phyloP scores from a whole-genome alignment of 2,113 vertebrate genomes.

The Muscicapa adusta region DNA sequence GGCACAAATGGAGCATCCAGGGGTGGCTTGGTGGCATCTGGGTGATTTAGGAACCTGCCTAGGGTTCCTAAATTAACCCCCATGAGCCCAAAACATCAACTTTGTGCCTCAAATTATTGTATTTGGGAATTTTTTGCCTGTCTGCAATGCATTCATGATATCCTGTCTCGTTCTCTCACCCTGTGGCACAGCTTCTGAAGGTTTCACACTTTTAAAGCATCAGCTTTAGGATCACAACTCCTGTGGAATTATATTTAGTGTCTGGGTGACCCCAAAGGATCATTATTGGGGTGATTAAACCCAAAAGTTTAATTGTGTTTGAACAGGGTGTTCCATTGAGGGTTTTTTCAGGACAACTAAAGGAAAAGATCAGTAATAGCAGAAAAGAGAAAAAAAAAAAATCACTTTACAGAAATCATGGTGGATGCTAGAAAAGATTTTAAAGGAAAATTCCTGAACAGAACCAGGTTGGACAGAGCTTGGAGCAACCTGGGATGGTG shows the following conservation, averaged over 20 bases:
- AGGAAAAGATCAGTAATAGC: not conserved
- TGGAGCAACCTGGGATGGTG: not conserved
- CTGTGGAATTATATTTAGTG: not conserved
- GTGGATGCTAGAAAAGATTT: not conserved
- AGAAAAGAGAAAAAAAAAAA: not conserved
- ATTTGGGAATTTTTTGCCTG: not conserved
- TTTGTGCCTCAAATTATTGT: not conserved
- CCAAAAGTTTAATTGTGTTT: not conserved
- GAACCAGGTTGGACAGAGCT: fast-evolving
- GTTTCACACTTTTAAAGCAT: fast-evolving
- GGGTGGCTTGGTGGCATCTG: not conserved
- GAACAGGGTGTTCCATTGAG: not conserved
- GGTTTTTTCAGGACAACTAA: not conserved
- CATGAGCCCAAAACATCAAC: fast-evolving
- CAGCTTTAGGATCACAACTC: not conserved
- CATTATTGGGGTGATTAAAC: not conserved
- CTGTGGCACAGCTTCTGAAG: not conserved
- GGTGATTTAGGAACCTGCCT: not conserved
- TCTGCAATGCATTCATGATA: not conserved
- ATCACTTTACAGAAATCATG: not conserved
- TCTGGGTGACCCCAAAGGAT: not conserved
- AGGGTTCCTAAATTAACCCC: not conserved
- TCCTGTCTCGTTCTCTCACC: not conserved
- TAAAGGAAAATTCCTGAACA: not conserved
- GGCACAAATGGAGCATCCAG: not conserved